Evolutionary conservation across 2,888 invertebrate species (phyloP), one percentile per base, ranked within the genome.

Genomic region (Fragum sueziense): DNA sequence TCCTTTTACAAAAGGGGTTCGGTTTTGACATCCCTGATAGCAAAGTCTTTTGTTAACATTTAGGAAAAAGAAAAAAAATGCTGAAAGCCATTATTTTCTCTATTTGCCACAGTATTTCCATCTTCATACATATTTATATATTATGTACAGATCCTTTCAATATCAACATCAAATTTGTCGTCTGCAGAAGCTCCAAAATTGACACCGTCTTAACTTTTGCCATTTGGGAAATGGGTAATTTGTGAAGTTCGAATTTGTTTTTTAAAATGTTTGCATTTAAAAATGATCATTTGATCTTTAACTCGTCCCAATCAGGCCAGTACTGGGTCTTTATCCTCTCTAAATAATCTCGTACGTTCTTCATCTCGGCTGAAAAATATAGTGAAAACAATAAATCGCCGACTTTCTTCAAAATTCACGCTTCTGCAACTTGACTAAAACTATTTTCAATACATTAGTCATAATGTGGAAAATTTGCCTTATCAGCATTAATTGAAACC

Each of bases 271-370:
- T 11, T 41, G 11, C 9, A 11, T 41, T 41, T 11, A 17, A 41
- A 41, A 41, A 41, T 41, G 9, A 41, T 57, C 25, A 57, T 22
- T 57, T 27, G 3, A 57, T 7, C 4, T 22, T 57, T 6, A 57
- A n/a, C 22, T 41, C 37, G 27, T 67, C 41, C 69, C 69, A 69
- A 31, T 69, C 69, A 1, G 69, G 69, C 69, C 69, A 69, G 52
- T 11, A 69, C n/a, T 52, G 51, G 9, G 31, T 52, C 41, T 69
- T 69, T 20, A 69, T 47, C 22, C 69, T 20, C 2, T 51, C 51
- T 9, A 52, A 11, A 27, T 51, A 69, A 3, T 69, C 69, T 52
- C 31, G n/a, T 1, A 69, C 31, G n/a, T 69, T 69, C 31, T 51
- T 3, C 52, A 69, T 29, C 29, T 69, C 69, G 17, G 4, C 69